A percentile compares a stretch with the other conserved stretches of the same genome.
Conservation (phyloP, 1,140 invertebrate species). For the Pachyrhynchus sulphureomaculatus region DNA sequence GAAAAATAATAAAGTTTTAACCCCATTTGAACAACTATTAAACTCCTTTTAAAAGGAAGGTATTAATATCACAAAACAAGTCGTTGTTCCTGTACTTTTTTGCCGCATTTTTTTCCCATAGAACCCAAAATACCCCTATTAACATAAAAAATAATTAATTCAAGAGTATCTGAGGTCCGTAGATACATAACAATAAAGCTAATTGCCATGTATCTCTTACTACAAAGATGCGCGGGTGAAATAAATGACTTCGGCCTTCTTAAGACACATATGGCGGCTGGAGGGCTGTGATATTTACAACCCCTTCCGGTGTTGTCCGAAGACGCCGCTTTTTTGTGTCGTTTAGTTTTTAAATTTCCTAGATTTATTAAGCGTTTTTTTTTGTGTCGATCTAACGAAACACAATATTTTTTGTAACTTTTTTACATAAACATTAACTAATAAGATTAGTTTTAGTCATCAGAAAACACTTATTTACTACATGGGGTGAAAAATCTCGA, state of each 20-base stretch:
- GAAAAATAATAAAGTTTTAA: too few relatives aligned
- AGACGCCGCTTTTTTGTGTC: too few relatives aligned
- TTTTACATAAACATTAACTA: too few relatives aligned
- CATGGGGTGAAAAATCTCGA: too few relatives aligned
- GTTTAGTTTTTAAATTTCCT: too few relatives aligned
- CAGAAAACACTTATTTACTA: too few relatives aligned
- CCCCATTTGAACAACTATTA: too few relatives aligned
- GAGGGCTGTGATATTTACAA: conserved; percentile 18
- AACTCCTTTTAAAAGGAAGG: conserved; percentile 6
- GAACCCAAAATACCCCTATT: conserved; percentile 17
- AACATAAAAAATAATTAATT: conserved; percentile 34
- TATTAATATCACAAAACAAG: conserved; percentile 6
- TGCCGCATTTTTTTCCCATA: conserved; percentile 26
- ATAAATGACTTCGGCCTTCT: conserved; percentile 6
- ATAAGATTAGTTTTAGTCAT: too few relatives aligned
- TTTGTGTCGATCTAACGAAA: too few relatives aligned
- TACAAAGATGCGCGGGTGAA: conserved; percentile 9
- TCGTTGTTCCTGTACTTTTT: conserved; percentile 13
- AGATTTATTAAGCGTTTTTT: too few relatives aligned
- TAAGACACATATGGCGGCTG: conserved; percentile 23
- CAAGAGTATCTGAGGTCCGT: conserved; percentile 17
- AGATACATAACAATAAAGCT: conserved; percentile 19
- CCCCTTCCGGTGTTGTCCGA: conserved; percentile 24
- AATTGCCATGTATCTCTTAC: conserved; percentile 20
- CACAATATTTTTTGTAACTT: too few relatives aligned